Evolutionary conservation across 2,797 vertebrate genomes (phyloP), one percentile per base, ranked within the genome.

Genomic region (Bucorvus abyssinicus): DNA sequence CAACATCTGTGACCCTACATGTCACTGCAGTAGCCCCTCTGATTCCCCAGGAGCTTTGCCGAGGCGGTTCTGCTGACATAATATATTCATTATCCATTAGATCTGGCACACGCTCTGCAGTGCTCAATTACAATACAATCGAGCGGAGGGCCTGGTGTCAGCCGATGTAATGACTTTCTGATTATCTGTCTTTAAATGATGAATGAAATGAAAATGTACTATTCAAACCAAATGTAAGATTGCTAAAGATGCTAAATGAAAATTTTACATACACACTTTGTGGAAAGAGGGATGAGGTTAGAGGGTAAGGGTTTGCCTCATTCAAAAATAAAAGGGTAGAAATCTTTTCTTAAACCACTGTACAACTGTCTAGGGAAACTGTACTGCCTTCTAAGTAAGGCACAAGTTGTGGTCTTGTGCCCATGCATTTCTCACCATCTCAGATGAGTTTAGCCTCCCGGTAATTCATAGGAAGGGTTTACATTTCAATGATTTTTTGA

Each of bases 141-240:
- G 97, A 98, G 97, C 90, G 40, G 95, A 71, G 97, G 97, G 98
- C 98, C 98, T 97, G 95, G 98, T 99, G 98, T 98, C 97, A 98
- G 99, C 98, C 98, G 96, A 97, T 98, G 98, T 99, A 99, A 99
- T 99, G 99, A 99, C 99, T 98, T 99, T 99, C 98, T 99, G 99
- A 99, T 99, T 99, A 99, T 99, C 99, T 99, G 98, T 99, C 98
- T 98, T 99, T 99, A 99, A 99, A 99, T 99, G 99, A 99, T 99
- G 98, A 99, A 99, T 99, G 98, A 99, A 99, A 99, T 98, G 98
- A 98, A 98, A 98, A 98, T 98, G 98, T 98, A 98, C 98, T 98
- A 97, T 97, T 98, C 98, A 98, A 98, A 98, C 97, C 97, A 98
- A 98, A 98, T 98, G 98, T 98, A 98, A 98, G 98, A 98, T 97